Base-by-base conservation (phyloP, 2,113 vertebrate species). In the Tamias sibiricus region DNA sequence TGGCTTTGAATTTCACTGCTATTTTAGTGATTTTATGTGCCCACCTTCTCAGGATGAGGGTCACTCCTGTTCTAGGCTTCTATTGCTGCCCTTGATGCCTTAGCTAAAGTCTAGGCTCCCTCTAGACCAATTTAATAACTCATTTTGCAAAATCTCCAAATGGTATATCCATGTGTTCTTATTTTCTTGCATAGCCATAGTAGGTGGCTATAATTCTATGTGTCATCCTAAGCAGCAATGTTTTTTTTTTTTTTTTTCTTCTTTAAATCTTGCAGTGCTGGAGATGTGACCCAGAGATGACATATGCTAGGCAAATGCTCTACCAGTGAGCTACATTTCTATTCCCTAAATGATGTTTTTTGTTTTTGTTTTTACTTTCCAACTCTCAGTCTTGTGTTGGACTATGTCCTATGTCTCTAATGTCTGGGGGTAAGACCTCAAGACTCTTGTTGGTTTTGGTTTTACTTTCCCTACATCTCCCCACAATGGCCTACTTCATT, bases 41-140 rank as follows among this genome's bases (percentile, higher is more conserved):
- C 22, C 3, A 26, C 12, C 22, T 76, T 42, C 40, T 69, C 10
- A 7, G 13, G 20, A 26, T 0, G 0, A 13, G 1, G 9, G 1
- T 82, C 35, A 16, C 2, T 64, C 32, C 35, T 54, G 32, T 3
- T 20, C 64, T 1, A 16, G 16, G 7, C 30, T 84, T 89, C 49
- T 52, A 6, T 28, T 71, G 19, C 16, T 74, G 2, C 13, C 66
- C 32, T 30, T 62, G 24, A 47, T 77, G 40, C 0, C 44, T 24
- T 2, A 59, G 2, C 14, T 81, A 5, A 52, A 57, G 20, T 84
- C 22, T 81, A 17, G 5, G 9, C 2, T 37, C 71, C 14, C 54
- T 59, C n/a, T 57, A 57, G 47, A 54, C 2, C n/a, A 59, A 10
- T 14, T 47, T 82, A 81, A 40, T 79, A 16, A 47, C 64, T 66